These are phyloP conservation scores for Erithacus rubecula DNA, from an alignment of 2,797 vertebrate genomes.

Conservation along the genomic window DNA sequence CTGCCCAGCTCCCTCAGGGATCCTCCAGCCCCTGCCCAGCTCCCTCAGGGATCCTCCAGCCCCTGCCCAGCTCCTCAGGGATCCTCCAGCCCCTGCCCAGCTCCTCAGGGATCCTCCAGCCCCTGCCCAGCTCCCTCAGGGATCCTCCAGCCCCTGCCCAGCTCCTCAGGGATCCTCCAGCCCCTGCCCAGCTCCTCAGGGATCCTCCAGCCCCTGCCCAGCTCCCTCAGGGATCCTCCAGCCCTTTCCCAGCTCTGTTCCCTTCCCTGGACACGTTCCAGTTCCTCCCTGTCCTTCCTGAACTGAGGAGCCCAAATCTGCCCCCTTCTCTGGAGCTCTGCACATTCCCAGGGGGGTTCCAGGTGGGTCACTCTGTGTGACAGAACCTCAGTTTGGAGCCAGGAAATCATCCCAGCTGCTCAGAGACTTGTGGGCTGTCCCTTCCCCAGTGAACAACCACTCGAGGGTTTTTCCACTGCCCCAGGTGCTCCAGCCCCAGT, in stretches of 20 bases:
- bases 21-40: too few relatives aligned
- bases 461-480: accelerated
- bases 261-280: accelerated
- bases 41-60: too few relatives aligned
- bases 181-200: too few relatives aligned
- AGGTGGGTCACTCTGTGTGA: too few relatives aligned
- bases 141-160: too few relatives aligned
- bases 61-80: too few relatives aligned
- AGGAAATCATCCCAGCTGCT: not conserved
- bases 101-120: too few relatives aligned
- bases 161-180: too few relatives aligned
- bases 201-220: not conserved
- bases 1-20: not conserved
- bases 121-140: too few relatives aligned
- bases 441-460: not conserved
- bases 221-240: not conserved
- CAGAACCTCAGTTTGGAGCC: not conserved
- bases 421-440: too few relatives aligned
- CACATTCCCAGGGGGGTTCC: accelerated
- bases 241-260: not conserved
- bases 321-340: not conserved
- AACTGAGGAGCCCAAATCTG: too few relatives aligned
- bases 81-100: too few relatives aligned
- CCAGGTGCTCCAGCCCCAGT: not conserved
- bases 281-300: not conserved